phyloP scores from a whole-genome alignment of 2,888 invertebrate genomes.

The Therioaphis trifolii region DNA sequence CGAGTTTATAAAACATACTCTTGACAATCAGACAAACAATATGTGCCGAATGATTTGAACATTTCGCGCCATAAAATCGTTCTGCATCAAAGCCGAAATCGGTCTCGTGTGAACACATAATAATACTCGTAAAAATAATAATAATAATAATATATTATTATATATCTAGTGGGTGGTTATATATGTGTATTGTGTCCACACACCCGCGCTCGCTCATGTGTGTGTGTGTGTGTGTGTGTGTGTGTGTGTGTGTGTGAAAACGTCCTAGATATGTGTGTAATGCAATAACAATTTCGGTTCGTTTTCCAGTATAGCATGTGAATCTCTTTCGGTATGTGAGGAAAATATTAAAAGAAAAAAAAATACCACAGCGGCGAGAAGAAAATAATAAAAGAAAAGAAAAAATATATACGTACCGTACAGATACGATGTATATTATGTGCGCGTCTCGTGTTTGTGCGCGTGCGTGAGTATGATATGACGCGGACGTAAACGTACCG shows the following conservation, averaged over 20 bases:
- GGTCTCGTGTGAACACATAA: conserved; percentile 47
- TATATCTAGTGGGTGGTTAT: conserved; percentile 44
- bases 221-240: neutral
- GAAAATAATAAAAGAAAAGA: conserved; percentile 26
- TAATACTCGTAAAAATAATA: neutral
- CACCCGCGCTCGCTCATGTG: too few species aligned
- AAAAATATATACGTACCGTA: conserved; percentile 15
- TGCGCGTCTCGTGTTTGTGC: neutral
- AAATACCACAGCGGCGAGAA: conserved; percentile 14
- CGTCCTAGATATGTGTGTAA: conserved; percentile 42
- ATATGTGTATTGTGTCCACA: too few species aligned
- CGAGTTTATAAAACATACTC: neutral
- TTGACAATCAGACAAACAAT: conserved; percentile 35
- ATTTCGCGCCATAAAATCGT: conserved; percentile 37
- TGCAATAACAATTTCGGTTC: conserved; percentile 37
- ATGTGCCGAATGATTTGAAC: conserved; percentile 49
- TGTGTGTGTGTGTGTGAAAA: conserved; percentile 34
- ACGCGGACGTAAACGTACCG: conserved; percentile 46
- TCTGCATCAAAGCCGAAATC: conserved; percentile 54
- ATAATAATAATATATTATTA: conserved; percentile 5
- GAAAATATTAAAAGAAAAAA: conserved; percentile 22
- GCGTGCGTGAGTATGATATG: neutral
- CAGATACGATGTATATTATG: neutral
- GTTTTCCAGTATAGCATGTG: conserved; percentile 50
- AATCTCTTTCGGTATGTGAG: conserved; percentile 54